A percentile compares a stretch with the other conserved stretches of the same genome.
Evolutionary conservation across 2,113 vertebrate genomes (phyloP).

Genomic region (Calyptommatus sinebrachiatus): DNA sequence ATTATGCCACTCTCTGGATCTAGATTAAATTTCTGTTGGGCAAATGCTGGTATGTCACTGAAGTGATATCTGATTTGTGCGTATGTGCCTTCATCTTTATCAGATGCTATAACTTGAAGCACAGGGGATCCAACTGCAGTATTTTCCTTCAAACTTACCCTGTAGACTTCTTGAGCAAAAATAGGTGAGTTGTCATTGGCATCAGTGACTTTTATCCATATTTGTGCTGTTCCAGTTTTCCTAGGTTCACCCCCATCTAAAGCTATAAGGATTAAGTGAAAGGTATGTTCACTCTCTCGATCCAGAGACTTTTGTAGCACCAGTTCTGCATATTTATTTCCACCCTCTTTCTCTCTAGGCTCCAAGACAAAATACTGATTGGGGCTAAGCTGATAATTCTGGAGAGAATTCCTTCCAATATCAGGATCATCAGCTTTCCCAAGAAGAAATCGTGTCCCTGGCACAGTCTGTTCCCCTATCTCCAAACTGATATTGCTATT

Average conservation of each 20-base stretch:
- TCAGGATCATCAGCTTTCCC: conserved; percentile 61
- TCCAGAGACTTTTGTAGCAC: conserved; percentile 64
- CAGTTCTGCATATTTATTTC: conserved; percentile 59
- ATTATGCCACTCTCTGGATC: conserved; percentile 73
- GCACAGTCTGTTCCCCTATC: conserved; percentile 57
- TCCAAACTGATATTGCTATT: conserved; percentile 60
- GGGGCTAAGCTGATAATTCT: conserved; percentile 54
- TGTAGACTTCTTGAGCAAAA: conserved; percentile 66
- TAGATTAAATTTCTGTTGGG: conserved; percentile 68
- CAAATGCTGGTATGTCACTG: conserved; percentile 69
- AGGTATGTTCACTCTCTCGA: conserved; percentile 56
- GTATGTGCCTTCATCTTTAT: conserved; percentile 71
- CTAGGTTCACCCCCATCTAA: conserved; percentile 71
- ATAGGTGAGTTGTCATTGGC: conserved; percentile 71
- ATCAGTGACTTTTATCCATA: conserved; percentile 70
- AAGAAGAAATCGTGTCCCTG: conserved; percentile 56
- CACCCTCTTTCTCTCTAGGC: conserved; percentile 53
- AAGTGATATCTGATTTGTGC: conserved; percentile 73
- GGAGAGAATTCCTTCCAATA: conserved; percentile 58
- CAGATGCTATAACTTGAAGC: conserved; percentile 64
- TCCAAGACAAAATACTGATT: conserved; percentile 51
- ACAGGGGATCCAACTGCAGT: conserved; percentile 56
- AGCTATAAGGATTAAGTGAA: conserved; percentile 68
- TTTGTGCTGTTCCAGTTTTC: conserved; percentile 61
- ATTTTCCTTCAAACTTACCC: conserved; percentile 63